Base-by-base conservation (phyloP, 2,888 invertebrate genomes). In the Diarsia dahlii region DNA sequence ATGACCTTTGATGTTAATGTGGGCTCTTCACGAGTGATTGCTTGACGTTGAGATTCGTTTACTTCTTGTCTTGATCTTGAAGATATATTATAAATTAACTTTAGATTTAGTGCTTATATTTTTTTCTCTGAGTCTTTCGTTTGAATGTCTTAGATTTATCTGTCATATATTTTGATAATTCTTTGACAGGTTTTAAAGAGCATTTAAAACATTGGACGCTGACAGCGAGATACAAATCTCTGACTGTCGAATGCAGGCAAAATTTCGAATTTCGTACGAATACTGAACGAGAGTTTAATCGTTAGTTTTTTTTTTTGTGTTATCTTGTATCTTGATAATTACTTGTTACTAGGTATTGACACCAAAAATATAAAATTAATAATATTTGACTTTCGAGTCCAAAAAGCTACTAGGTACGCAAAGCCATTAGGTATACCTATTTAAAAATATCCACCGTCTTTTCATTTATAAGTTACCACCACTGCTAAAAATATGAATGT, bases 1-100 rank as follows among this genome's bases (percentile, higher is more conserved):
- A 48, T 78, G 67, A 83, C 60, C 71, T 71, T 50, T 64, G 66
- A 82, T 77, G 52, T 68, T 78, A 78, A 77, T 71, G 45, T 65
- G 13, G 18, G 39, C 34, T 54, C 28, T 65, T 50, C 71, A 13
- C 58, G 34, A 68, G 20, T 60, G 71, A 82, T 71, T 80, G 18
- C 67, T 65, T 71, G 82, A 77, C 28, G 58, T 54, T 64, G 20
- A 39, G 78, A 82, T 23, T 58, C 15, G 39, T 50, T 76, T 68
- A 54, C 20, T 58, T 66, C 23, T 28, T 66, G 39, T 50, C 52
- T 76, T 13, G 15, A 75, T 60, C 18, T 50, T 63, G 8, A 28
- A 62, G 46, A 39, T 52, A 52, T 39, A 39, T 39, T 39, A 39
- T 1, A n/a, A 8, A 28, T 60, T 48, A 50, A 18, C 45, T 15